Percentiles rank a stretch among this genome's conserved stretches.
Evolutionary conservation across 1,140 invertebrate genomes (phyloP).

Genomic region (Metopolophium dirhodum): DNA sequence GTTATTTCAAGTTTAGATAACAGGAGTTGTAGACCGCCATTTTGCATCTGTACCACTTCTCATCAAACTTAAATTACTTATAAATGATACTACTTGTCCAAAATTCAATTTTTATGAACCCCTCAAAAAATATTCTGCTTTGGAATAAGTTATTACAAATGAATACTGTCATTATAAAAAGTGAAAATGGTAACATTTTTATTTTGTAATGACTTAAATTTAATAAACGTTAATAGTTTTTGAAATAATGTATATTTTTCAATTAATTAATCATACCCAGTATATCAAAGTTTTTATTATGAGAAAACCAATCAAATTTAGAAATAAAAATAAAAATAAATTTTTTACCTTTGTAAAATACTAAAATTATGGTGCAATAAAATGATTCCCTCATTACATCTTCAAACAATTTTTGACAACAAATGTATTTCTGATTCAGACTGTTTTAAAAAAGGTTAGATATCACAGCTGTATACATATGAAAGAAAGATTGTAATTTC

Average conservation of each 20-base stretch:
- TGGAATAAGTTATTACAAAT: neutral
- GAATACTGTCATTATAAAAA: no score
- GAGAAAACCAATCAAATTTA: no score
- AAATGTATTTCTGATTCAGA: neutral
- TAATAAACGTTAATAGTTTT: neutral
- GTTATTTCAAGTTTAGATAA: neutral
- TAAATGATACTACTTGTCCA: neutral
- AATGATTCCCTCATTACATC: neutral
- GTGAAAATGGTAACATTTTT: no score
- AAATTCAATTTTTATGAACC: neutral
- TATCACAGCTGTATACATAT: neutral
- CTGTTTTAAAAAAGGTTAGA: neutral
- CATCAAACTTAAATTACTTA: neutral
- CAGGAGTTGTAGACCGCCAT: neutral
- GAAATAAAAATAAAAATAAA: neutral
- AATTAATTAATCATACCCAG: neutral
- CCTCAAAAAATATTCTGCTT: neutral
- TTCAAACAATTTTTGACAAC: neutral
- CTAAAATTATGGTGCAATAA: neutral
- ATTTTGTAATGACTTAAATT: no score
- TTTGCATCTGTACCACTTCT: neutral
- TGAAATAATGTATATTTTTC: neutral
- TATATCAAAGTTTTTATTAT: neutral
- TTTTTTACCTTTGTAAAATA: neutral
- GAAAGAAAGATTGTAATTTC: neutral